Base-by-base conservation (phyloP, 2,888 invertebrate genomes). In the Tipula lateralis region DNA sequence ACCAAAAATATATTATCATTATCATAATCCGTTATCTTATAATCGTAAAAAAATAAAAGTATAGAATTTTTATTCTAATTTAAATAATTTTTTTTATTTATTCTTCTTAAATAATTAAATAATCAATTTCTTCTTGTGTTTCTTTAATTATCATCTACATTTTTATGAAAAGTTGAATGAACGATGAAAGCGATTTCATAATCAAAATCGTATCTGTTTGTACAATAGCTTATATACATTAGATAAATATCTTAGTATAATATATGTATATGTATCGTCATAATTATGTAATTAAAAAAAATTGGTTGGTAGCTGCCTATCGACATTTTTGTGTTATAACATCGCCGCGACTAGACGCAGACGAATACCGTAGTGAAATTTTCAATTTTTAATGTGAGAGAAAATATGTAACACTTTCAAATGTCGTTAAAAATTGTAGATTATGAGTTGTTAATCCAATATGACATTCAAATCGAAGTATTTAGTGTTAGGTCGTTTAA, bases 1-100 rank as follows among this genome's bases (percentile, higher is more conserved):
- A 24, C 19, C 66, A 19, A 66, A 66, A 66, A 19, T 24, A 66
- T 24, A 66, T 19, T 24, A 66, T 66, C 66, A 66, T 66, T 66
- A 66, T 66, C 66, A 66, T 66, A 66, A 24, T 66, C 66, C 66
- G 66, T 66, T 66, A 66, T 66, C 66, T 66, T 24, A 19, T 24
- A 66, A 66, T 44, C 9, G 13, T 13, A 39, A 44, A 44, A 66
- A 24, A 66, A 66, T 12, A 66, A 66, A 66, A 66, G 66, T 66
- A 24, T 66, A 66, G 66, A 66, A 24, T 66, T 66, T 66, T 66
- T 66, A 66, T 66, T 66, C 24, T 66, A 66, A 66, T 66, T 66
- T 66, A 66, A 66, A 66, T 66, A 66, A 9, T 66, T 24, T 66
- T 66, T 66, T 66, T 66, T 66, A 66, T 66, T 24, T 24, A 9